Percentiles rank a stretch among this genome's conserved stretches.
These are phyloP conservation scores for Phortica variegata DNA, from an alignment of 1,140 invertebrate species.

Conservation along the genomic window DNA sequence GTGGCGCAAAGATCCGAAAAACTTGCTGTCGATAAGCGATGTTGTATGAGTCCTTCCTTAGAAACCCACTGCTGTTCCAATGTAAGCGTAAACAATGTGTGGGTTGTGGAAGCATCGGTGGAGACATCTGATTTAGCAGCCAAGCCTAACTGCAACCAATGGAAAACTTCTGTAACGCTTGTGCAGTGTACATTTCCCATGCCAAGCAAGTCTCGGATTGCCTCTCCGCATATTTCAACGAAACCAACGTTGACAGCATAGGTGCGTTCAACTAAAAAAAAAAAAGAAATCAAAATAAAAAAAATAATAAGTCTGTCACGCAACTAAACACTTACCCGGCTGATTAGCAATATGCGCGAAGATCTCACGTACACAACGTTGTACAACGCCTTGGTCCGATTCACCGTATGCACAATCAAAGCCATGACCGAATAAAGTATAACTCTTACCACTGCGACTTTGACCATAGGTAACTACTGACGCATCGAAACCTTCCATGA, in stretches of 20 bases:
- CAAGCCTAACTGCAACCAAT: constrained; percentile 60
- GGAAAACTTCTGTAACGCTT: constrained; percentile 61
- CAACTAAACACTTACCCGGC: constrained; percentile 49
- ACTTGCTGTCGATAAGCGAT: constrained; percentile 67
- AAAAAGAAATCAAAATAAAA: not conserved
- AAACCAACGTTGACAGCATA: constrained; percentile 66
- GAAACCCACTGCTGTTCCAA: constrained; percentile 69
- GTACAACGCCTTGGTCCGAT: constrained; percentile 74
- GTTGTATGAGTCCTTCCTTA: constrained; percentile 57
- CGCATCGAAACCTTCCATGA: constrained; percentile 70
- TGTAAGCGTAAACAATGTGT: constrained; percentile 69
- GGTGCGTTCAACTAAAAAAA: constrained; percentile 57
- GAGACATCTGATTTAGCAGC: constrained; percentile 31
- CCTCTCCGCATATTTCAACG: constrained; percentile 65
- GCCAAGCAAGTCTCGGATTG: constrained; percentile 61
- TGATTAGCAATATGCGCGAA: constrained; percentile 67
- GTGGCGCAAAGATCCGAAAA: constrained; percentile 68
- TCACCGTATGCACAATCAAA: constrained; percentile 69
- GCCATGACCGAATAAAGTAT: constrained; percentile 74
- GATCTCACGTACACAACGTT: constrained; percentile 72
- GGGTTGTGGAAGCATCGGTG: constrained; percentile 28
- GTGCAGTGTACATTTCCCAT: constrained; percentile 61
- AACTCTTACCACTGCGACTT: constrained; percentile 75
- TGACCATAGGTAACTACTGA: constrained; percentile 79
- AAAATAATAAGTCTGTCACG: too few species aligned